A percentile compares a stretch with the other conserved stretches of the same genome.
These are phyloP conservation scores for Ctenosaura bakeri DNA, from an alignment of 2,797 vertebrate species.

Conservation along the genomic window DNA sequence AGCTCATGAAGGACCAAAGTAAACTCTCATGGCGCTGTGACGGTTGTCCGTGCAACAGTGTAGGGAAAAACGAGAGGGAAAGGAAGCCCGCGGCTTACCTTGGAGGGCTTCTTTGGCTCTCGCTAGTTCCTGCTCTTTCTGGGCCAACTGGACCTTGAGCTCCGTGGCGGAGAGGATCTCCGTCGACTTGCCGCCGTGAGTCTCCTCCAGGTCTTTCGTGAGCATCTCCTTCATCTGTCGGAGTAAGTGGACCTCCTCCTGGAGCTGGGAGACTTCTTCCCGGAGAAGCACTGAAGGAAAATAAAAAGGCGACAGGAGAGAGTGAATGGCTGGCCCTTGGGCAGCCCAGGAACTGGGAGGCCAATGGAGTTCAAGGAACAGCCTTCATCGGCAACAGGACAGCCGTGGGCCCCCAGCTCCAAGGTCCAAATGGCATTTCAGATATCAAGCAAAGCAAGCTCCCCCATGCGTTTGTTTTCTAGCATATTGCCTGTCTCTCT, in stretches of 20 bases:
- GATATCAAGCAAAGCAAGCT: too few relatives aligned
- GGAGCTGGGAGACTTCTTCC: slow-evolving; percentile 95
- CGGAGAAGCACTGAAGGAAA: slow-evolving; percentile 89
- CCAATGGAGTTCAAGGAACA: neutral
- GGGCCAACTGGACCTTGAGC: slow-evolving; percentile 94
- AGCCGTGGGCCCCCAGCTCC: neutral
- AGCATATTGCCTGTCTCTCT: too few relatives aligned
- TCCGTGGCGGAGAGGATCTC: slow-evolving; percentile 94
- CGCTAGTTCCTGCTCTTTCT: slow-evolving; percentile 96
- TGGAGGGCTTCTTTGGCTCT: slow-evolving; percentile 96
- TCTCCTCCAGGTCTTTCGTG: slow-evolving; percentile 94
- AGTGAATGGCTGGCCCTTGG: neutral
- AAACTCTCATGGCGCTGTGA: too few relatives aligned
- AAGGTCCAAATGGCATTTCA: neutral
- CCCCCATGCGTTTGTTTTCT: too few relatives aligned
- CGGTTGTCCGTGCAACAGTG: too few relatives aligned
- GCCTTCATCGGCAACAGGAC: neutral
- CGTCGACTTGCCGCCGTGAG: slow-evolving; percentile 89
- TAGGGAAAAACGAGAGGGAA: neutral
- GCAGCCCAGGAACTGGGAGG: neutral
- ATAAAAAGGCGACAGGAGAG: neutral
- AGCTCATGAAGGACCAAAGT: too few relatives aligned
- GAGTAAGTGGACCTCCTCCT: slow-evolving; percentile 95
- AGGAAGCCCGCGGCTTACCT: slow-evolving; percentile 80
- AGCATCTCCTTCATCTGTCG: slow-evolving; percentile 99